phyloP scores from a whole-genome alignment of 1,140 invertebrate genomes.

The Streblospio benedicti region DNA sequence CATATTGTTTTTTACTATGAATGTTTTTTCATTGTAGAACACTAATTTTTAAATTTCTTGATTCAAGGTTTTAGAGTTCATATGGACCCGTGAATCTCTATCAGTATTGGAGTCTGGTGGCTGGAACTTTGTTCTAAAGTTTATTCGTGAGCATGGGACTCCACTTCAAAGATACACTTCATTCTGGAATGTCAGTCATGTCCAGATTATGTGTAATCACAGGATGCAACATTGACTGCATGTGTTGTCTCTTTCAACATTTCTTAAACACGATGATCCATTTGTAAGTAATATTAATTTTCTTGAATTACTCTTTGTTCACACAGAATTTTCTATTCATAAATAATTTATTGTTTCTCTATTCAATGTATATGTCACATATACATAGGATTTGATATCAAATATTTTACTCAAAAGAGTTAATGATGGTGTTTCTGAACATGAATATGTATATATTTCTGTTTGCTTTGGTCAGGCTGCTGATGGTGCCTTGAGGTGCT shows the following conservation, averaged over 20 bases:
- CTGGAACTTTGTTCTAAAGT: conserved; percentile 84
- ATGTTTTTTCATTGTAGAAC: too few species aligned
- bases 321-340: too few species aligned
- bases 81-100: conserved; percentile 91
- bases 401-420: too few species aligned
- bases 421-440: too few species aligned
- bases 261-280: conserved; percentile 85
- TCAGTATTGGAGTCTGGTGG: conserved; percentile 97
- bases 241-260: conserved; percentile 82
- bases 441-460: conserved; percentile 10
- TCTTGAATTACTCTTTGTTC: too few species aligned
- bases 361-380: too few species aligned
- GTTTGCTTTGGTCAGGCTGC: conserved; percentile 52
- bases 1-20: too few species aligned
- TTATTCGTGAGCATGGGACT: conserved; percentile 82
- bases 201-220: conserved; percentile 85
- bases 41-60: too few species aligned
- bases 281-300: conserved; percentile 56
- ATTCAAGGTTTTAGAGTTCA: conserved; percentile 92
- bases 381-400: too few species aligned
- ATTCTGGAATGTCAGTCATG: conserved; percentile 89
- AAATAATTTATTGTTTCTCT: too few species aligned
- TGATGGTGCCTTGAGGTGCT: conserved; percentile 91
- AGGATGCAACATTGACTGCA: conserved; percentile 73
- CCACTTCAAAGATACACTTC: conserved; percentile 87